phyloP scores from a whole-genome alignment of 1,140 invertebrate species.

The Bombus affinis region DNA sequence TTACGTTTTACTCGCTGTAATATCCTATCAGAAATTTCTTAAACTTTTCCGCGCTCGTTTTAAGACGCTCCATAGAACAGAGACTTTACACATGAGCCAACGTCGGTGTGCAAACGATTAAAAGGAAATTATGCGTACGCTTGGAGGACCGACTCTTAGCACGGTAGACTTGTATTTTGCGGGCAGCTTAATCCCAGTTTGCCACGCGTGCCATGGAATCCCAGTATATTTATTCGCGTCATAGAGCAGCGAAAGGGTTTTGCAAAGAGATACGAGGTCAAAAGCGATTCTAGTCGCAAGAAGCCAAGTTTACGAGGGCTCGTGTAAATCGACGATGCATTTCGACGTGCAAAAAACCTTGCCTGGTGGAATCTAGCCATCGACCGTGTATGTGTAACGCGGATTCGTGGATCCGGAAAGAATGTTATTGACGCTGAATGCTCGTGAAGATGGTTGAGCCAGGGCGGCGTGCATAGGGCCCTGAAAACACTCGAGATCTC shows the following conservation, averaged over 20 bases:
- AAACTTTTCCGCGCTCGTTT: background rate
- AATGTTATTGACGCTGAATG: constrained; percentile 27
- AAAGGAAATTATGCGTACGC: background rate
- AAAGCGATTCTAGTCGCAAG: constrained; percentile 8
- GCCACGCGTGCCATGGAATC: background rate
- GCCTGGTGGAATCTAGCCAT: background rate
- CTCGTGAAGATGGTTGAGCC: background rate
- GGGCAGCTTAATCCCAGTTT: background rate
- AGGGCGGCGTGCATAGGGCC: background rate
- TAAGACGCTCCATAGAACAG: background rate
- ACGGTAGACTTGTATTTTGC: background rate
- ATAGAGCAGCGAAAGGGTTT: background rate
- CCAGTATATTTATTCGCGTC: constrained; percentile 4
- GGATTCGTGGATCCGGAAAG: background rate
- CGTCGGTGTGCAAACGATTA: background rate
- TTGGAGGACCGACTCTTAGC: background rate
- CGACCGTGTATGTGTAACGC: too few relatives aligned
- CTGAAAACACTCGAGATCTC: constrained; percentile 3
- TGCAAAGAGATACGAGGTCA: background rate
- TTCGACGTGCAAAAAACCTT: background rate
- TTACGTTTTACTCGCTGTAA: too few relatives aligned
- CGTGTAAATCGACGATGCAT: background rate
- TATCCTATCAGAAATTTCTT: too few relatives aligned
- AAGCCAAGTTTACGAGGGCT: background rate
- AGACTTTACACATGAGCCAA: too few relatives aligned